phyloP scores from a whole-genome alignment of 2,888 invertebrate genomes.

The Sarcophaga variegata region DNA sequence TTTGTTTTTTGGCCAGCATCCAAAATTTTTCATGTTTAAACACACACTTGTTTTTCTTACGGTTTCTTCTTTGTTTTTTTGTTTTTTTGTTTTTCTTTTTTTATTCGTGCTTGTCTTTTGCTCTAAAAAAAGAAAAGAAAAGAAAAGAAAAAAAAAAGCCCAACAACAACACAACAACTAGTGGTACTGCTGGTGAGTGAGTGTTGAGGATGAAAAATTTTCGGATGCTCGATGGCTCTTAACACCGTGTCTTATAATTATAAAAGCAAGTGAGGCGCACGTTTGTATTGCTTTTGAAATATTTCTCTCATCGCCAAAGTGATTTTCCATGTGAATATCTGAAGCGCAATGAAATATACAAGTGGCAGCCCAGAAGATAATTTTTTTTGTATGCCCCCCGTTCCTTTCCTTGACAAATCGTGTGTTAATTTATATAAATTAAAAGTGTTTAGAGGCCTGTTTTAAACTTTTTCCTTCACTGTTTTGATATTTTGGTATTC shows the following conservation, averaged over 20 bases:
- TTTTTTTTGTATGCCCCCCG: too few species aligned
- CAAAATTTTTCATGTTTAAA: conserved; percentile 66
- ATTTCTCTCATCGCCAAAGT: not conserved
- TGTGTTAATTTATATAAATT: too few species aligned
- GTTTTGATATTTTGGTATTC: too few species aligned
- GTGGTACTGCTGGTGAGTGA: conserved; percentile 42
- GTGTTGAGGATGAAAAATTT: conserved; percentile 53
- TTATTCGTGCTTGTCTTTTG: conserved; percentile 34
- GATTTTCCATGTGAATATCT: too few species aligned
- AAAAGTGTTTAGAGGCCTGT: too few species aligned
- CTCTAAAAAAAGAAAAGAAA: conserved; percentile 18
- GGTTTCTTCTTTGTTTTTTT: not conserved
- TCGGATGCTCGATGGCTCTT: conserved; percentile 36
- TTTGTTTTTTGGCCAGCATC: conserved; percentile 59
- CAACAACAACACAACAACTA: not conserved
- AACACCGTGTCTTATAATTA: conserved; percentile 45
- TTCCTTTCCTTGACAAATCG: too few species aligned
- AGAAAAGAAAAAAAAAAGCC: too few species aligned
- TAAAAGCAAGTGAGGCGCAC: conserved; percentile 20
- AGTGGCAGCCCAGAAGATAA: too few species aligned
- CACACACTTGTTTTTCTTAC: conserved; percentile 44
- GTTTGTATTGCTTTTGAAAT: not conserved
- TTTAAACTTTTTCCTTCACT: too few species aligned
- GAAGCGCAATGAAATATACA: too few species aligned
- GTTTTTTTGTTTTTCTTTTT: not conserved